phyloP scores from a whole-genome alignment of 2,888 invertebrate genomes.

The Andrena dorsata region DNA sequence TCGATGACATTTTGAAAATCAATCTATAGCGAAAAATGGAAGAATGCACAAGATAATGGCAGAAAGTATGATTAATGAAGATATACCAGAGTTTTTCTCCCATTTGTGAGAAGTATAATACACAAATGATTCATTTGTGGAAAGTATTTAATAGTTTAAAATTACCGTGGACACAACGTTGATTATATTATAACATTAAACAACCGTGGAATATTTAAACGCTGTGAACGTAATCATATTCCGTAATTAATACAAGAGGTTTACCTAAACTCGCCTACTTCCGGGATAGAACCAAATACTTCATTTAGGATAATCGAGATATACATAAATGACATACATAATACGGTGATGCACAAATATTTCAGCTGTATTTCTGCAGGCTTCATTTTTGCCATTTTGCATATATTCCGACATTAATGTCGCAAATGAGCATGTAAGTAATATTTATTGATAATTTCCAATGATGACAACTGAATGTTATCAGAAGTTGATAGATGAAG shows the following conservation, averaged over 20 bases:
- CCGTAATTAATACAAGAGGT: conserved; percentile 13
- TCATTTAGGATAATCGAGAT: conserved; percentile 35
- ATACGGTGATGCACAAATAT: conserved; percentile 42
- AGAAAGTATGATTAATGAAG: not conserved
- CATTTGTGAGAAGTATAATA: not conserved
- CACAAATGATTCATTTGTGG: not conserved
- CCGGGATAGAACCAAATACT: conserved; percentile 39
- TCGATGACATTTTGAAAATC: not conserved
- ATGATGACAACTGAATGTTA: not conserved
- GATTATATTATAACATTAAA: conserved; percentile 27
- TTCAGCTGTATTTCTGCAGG: conserved; percentile 11
- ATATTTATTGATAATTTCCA: not conserved
- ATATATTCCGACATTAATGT: not conserved
- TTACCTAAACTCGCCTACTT: conserved; percentile 52
- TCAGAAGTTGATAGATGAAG: not conserved
- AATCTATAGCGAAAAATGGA: not conserved
- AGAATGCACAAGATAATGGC: not conserved
- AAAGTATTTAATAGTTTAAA: conserved; percentile 3
- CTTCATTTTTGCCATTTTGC: conserved; percentile 8
- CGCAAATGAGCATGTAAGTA: not conserved
- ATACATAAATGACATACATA: conserved; percentile 25
- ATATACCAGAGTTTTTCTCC: not conserved
- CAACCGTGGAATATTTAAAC: conserved; percentile 16
- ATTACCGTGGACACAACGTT: not conserved
- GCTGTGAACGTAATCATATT: conserved; percentile 3